Percentiles rank a stretch among this genome's conserved stretches.
These are phyloP conservation scores for Stegostoma tigrinum DNA, from an alignment of 2,113 vertebrate genomes.

Conservation along the genomic window DNA sequence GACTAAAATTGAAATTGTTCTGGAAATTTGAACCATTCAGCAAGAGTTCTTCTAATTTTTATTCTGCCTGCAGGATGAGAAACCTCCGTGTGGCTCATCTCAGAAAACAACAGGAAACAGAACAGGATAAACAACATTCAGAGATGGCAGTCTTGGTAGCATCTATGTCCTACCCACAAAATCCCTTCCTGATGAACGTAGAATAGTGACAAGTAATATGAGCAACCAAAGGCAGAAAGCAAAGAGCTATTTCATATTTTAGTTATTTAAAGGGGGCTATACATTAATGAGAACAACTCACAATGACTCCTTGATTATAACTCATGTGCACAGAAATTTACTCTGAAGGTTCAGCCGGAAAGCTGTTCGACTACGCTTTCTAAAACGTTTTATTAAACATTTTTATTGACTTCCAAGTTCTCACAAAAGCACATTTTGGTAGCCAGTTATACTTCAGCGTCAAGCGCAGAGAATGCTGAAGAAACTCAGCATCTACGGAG, in stretches of 20 bases:
- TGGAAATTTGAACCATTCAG: neutral
- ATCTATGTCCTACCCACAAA: slow-evolving; percentile 11
- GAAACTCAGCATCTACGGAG: no score
- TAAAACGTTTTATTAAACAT: neutral
- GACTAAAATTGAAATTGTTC: neutral
- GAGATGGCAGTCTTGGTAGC: neutral
- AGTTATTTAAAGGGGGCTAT: slow-evolving; percentile 24
- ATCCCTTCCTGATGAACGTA: neutral
- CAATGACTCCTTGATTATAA: neutral
- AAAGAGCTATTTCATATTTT: neutral
- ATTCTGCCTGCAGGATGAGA: neutral
- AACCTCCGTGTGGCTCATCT: neutral
- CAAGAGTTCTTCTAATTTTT: neutral
- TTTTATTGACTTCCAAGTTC: neutral
- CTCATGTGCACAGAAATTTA: neutral
- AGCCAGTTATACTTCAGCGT: neutral
- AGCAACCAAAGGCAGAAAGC: neutral
- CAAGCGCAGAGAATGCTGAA: no score
- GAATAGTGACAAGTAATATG: neutral
- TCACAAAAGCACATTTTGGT: neutral
- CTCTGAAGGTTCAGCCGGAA: neutral
- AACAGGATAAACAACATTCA: neutral
- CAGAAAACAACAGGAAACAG: neutral
- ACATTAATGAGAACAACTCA: neutral
- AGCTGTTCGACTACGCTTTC: neutral